These are phyloP conservation scores for Creontiades dilutus DNA, from an alignment of 2,888 invertebrate genomes.

Conservation along the genomic window DNA sequence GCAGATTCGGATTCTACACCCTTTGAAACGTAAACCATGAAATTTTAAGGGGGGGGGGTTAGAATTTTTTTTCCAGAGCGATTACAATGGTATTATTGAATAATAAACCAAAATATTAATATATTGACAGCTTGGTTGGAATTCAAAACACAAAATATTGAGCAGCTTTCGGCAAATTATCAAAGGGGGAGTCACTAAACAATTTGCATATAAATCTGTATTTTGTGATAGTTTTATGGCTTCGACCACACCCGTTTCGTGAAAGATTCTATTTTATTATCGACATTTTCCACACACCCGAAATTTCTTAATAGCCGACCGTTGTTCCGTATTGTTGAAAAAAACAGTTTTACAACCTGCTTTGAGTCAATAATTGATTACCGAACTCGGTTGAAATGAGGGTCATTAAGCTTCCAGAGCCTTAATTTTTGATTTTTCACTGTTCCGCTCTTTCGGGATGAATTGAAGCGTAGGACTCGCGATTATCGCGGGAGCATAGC, in stretches of 20 bases:
- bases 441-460: background rate
- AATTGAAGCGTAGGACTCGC: background rate
- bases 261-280: slow-evolving; percentile 1
- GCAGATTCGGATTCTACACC: no score
- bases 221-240: slow-evolving; percentile 11
- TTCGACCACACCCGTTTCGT: background rate
- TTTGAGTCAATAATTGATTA: slow-evolving; percentile 39
- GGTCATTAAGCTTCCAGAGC: background rate
- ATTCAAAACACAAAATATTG: no score
- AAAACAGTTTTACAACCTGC: background rate
- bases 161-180: background rate
- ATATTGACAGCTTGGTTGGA: no score
- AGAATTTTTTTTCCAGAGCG: no score
- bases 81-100: no score
- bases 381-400: background rate
- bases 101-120: no score
- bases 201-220: slow-evolving; percentile 11
- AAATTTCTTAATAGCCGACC: background rate
- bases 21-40: no score
- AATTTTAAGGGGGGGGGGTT: no score
- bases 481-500: slow-evolving; percentile 19
- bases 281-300: background rate
- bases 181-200: background rate
- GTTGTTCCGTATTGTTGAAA: background rate
- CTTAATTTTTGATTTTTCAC: slow-evolving; percentile 26